phyloP scores from a whole-genome alignment of 2,113 vertebrate genomes.

The human (Homo sapiens) region GRCh38 chr22:35211501-35212000 shows the following conservation, averaged over 20 bases:
- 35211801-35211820: neutral
- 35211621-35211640: neutral
- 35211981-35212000: neutral
- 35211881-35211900: neutral
- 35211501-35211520: too few species aligned
- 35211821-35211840: neutral
- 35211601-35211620: neutral
- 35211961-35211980: neutral
- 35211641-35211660: neutral
- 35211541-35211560: neutral
- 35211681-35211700: neutral
- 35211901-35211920: neutral
- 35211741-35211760: neutral
- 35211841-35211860: neutral
- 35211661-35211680: neutral
- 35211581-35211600: neutral
- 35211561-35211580: fast-evolving
- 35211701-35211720: neutral
- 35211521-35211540: neutral
- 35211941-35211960: fast-evolving
- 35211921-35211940: neutral
- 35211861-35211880: neutral
- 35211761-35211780: neutral
- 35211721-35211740: neutral
- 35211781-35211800: neutral